Evolutionary conservation across 2,797 vertebrate genomes (phyloP).

Genomic region (Anguilla marmorata): DNA sequence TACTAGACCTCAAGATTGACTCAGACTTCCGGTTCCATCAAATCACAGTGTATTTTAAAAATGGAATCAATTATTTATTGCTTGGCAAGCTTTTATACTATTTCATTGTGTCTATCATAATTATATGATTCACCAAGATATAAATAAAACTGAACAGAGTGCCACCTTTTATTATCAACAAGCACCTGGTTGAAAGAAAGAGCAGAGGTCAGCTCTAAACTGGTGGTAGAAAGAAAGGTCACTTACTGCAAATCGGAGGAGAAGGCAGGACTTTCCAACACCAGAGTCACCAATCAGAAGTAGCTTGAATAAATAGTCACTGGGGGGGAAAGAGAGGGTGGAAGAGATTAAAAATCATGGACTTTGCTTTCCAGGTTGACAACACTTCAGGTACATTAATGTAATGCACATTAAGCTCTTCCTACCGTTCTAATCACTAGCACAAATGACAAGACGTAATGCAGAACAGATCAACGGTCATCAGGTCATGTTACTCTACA

Average conservation of each 20-base stretch:
- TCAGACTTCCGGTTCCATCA: no score
- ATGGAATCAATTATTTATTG: no score
- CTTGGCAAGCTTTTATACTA: no score
- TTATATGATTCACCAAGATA: no score
- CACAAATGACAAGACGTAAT: not conserved
- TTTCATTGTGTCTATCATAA: no score
- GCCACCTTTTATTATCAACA: not conserved
- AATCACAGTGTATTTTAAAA: no score
- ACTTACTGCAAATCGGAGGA: constrained; percentile 93
- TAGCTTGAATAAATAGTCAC: constrained; percentile 96
- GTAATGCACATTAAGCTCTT: not conserved
- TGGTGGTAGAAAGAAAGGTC: not conserved
- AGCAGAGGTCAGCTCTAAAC: not conserved
- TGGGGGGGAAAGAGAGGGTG: constrained; percentile 52
- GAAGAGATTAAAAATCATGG: not conserved
- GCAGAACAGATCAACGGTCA: not conserved
- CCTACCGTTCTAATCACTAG: not conserved
- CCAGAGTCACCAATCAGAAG: constrained; percentile 92
- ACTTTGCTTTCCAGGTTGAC: not conserved
- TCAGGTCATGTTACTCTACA: not conserved
- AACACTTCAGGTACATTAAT: not conserved
- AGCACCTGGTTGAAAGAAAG: not conserved
- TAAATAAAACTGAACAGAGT: not conserved
- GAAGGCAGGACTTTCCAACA: constrained; percentile 92
- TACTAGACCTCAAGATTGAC: no score